These are phyloP conservation scores for Lerista edwardsae DNA, from an alignment of 2,797 vertebrate species.

Conservation along the genomic window DNA sequence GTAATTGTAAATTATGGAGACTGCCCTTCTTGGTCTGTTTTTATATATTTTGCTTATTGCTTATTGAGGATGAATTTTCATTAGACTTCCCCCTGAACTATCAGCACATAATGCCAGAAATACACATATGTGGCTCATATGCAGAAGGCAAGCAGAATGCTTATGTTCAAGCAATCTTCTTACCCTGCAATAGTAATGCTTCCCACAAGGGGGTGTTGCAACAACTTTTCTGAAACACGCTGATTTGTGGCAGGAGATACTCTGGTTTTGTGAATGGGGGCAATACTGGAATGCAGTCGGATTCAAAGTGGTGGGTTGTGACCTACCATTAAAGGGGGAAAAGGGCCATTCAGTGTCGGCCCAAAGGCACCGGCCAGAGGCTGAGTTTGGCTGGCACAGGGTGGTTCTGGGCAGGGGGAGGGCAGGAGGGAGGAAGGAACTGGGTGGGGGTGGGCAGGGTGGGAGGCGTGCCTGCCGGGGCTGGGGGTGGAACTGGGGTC, in stretches of 20 bases:
- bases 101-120: neutral
- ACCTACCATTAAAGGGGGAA: no score
- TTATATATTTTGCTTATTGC: neutral
- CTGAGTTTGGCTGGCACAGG: no score
- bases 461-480: no score
- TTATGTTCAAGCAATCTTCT: neutral
- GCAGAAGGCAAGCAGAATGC: neutral
- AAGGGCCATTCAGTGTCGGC: no score
- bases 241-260: neutral
- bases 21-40: neutral
- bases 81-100: neutral
- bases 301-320: no score
- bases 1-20: neutral
- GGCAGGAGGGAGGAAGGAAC: no score
- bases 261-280: neutral
- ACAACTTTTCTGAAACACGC: neutral
- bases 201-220: constrained; percentile 1
- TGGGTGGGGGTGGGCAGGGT: no score
- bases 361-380: no score
- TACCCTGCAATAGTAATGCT: neutral
- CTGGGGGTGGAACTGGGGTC: no score
- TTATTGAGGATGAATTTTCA: neutral
- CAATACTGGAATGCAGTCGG: no score
- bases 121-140: neutral
- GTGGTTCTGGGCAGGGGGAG: no score